A percentile compares a stretch with the other conserved stretches of the same genome.
These are phyloP conservation scores for Neelides sp. DNA, from an alignment of 1,140 invertebrate species.

Conservation along the genomic window DNA sequence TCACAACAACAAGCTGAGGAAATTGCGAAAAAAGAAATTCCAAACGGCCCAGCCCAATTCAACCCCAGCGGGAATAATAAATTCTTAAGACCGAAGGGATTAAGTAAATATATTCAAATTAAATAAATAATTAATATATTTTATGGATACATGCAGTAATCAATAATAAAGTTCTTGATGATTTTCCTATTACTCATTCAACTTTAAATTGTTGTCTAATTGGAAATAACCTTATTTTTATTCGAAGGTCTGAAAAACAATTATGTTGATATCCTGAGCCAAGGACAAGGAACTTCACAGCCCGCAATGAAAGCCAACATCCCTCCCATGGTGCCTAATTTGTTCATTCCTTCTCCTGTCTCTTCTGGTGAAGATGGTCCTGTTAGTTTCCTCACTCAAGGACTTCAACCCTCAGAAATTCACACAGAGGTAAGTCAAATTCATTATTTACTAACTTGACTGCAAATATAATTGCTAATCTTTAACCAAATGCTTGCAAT, in stretches of 20 bases:
- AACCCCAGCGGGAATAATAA: too few species aligned
- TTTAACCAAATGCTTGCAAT: too few species aligned
- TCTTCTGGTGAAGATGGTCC: constrained; percentile 21
- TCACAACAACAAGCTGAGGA: background rate
- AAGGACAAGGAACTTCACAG: constrained; percentile 37
- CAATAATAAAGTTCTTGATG: background rate
- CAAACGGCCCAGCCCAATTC: background rate
- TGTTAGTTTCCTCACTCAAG: constrained; percentile 22
- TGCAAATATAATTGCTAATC: background rate
- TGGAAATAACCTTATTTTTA: constrained; percentile 20
- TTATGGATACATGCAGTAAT: too few species aligned
- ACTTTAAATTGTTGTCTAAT: constrained; percentile 4
- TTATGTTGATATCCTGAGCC: constrained; percentile 77
- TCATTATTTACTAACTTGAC: background rate
- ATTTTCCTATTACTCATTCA: constrained; percentile 3
- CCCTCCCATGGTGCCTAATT: constrained; percentile 14
- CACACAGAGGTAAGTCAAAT: constrained; percentile 1
- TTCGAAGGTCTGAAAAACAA: constrained; percentile 55
- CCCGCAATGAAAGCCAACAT: background rate
- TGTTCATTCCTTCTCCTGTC: constrained; percentile 22
- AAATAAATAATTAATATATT: too few species aligned
- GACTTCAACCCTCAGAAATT: too few species aligned
- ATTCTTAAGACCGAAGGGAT: too few species aligned
- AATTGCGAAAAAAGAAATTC: background rate
- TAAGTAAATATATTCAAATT: too few species aligned